A percentile compares a stretch with the other conserved stretches of the same genome.
phyloP scores from a whole-genome alignment of 2,888 invertebrate species.

The Heliconius ethilla region DNA sequence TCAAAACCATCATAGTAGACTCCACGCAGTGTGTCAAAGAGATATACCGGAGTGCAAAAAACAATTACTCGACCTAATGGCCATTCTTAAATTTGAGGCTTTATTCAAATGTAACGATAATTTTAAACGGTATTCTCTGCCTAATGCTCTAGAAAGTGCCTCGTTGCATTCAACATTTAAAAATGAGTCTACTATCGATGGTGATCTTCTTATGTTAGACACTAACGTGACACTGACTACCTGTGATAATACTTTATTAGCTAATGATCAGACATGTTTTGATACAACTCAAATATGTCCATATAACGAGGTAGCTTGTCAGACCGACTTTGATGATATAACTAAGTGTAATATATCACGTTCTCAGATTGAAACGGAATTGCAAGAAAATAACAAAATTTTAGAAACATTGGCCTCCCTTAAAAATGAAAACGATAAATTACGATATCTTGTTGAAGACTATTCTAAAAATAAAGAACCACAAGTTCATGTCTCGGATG shows the following conservation, averaged over 20 bases:
- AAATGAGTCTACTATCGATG: constrained; percentile 72
- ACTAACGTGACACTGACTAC: constrained; percentile 70
- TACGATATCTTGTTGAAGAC: constrained; percentile 54
- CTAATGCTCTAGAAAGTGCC: constrained; percentile 64
- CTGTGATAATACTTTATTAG: constrained; percentile 64
- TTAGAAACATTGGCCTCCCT: constrained; percentile 53
- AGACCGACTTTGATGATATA: constrained; percentile 53
- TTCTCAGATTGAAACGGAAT: constrained; percentile 51
- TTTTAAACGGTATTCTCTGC: constrained; percentile 66
- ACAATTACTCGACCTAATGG: constrained; percentile 63
- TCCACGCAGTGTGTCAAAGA: constrained; percentile 70
- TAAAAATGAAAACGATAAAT: constrained; percentile 58
- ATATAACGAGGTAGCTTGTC: constrained; percentile 61
- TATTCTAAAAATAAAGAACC: constrained; percentile 43
- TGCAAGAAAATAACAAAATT: constrained; percentile 51
- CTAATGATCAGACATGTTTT: constrained; percentile 67
- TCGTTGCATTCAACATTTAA: constrained; percentile 56
- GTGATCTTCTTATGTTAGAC: constrained; percentile 74
- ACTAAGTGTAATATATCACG: constrained; percentile 49
- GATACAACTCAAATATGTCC: constrained; percentile 61
- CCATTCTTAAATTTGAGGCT: constrained; percentile 59
- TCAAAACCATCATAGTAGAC: constrained; percentile 69
- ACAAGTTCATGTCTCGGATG: constrained; percentile 45
- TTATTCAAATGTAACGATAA: constrained; percentile 53
- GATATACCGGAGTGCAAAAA: constrained; percentile 70